Base-by-base conservation (phyloP, 2,888 invertebrate genomes). In the Troides oblongomaculatus region DNA sequence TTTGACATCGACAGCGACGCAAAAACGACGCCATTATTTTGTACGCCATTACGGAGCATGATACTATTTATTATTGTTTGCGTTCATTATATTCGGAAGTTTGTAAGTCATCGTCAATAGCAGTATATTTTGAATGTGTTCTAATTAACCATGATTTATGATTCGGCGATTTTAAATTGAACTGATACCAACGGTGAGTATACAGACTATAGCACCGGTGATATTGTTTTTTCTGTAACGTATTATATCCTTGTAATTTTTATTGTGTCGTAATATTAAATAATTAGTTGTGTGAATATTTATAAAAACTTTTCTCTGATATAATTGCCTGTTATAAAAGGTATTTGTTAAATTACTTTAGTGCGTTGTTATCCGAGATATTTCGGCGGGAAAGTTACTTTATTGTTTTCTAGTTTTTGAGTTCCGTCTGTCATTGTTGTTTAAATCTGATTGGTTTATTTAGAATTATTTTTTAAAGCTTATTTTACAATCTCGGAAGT, bases 1-100 rank as follows among this genome's bases (percentile, higher is more conserved):
- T 59, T 59, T 59, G 30, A 59, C 30, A 59, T 25, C 59, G 53
- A n/a, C 53, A 53, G 53, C 53, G n/a, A 53, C 53, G 53, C 53
- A 53, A 53, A 53, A 53, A 53, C 53, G 53, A 53, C 53, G 53
- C 53, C 53, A 53, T 53, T 53, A n/a, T 14, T 53, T 53, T 12
- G n/a, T 53, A 18, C 53, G 53, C 18, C 53, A 53, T 53, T n/a
- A n/a, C 53, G 53, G 17, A 53, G 17, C 14, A 53, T 18, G 53
- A 18, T 53, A n/a, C 14, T 53, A n/a, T 53, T 18, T 53, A 18
- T 53, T 53, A 12, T 53, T n/a, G 53, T n/a, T 53, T 53, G 53
- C n/a, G 5, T 17, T 1, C 53, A 53, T 18, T 4, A 3, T 17
- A 53, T 53, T 53, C 1, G 6, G 53, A 53, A 17, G 39, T 39